Conservation (phyloP, 2,888 invertebrate genomes). For the Archips xylosteana region DNA sequence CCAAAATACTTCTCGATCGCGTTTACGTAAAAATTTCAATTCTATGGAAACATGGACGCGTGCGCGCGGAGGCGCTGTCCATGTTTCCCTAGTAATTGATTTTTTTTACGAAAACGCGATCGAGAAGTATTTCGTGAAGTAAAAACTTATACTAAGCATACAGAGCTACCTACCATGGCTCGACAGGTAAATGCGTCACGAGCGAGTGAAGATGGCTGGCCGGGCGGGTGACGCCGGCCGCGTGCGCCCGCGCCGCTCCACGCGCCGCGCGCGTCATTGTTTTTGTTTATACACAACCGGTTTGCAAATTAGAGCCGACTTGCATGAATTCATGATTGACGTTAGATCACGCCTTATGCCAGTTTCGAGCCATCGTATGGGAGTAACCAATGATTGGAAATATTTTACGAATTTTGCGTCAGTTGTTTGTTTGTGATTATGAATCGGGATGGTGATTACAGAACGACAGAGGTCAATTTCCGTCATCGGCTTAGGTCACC, state of each 20-base stretch:
- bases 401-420: background rate
- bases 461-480: background rate
- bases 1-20: no score
- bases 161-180: no score
- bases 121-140: no score
- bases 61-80: no score
- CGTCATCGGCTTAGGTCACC: background rate
- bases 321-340: background rate
- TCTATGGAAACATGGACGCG: no score
- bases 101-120: no score
- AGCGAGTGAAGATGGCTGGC: no score
- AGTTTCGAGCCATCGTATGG: background rate
- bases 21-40: no score
- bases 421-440: background rate
- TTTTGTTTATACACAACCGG: constrained; percentile 38
- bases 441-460: background rate
- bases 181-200: no score
- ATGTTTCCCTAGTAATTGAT: no score
- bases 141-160: no score
- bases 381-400: background rate
- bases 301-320: constrained; percentile 19
- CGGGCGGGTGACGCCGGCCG: background rate
- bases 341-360: constrained; percentile 4
- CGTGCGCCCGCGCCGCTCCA: constrained; percentile 1
- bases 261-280: constrained; percentile 34